These are phyloP conservation scores for Dendrolimus houi DNA, from an alignment of 2,888 invertebrate species.

Conservation along the genomic window DNA sequence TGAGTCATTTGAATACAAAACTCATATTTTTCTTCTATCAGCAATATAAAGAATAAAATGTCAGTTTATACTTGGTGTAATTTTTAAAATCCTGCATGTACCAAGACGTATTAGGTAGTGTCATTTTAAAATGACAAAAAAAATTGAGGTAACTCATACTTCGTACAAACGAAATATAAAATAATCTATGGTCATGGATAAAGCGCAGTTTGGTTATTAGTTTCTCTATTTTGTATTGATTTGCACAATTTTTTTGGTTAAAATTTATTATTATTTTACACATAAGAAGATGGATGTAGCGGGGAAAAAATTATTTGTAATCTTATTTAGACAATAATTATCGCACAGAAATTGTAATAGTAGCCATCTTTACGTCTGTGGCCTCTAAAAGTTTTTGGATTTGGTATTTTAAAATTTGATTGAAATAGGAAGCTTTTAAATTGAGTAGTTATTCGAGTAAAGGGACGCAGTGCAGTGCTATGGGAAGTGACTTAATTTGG, in stretches of 20 bases:
- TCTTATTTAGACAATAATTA: slow-evolving; percentile 20
- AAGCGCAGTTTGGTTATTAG: not conserved
- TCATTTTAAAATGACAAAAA: too few relatives aligned
- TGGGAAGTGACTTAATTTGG: slow-evolving; percentile 10
- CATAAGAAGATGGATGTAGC: not conserved
- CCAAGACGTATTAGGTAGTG: too few relatives aligned
- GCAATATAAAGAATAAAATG: too few relatives aligned
- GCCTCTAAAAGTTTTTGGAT: slow-evolving; percentile 26
- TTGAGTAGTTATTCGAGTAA: not conserved
- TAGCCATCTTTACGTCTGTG: slow-evolving; percentile 24
- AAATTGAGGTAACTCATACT: too few relatives aligned
- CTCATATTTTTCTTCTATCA: too few relatives aligned
- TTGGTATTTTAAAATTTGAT: slow-evolving; percentile 10
- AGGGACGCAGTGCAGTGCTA: slow-evolving; percentile 10
- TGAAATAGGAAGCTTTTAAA: not conserved
- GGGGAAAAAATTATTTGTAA: not conserved
- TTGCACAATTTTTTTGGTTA: not conserved
- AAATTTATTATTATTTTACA: not conserved
- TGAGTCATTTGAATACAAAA: too few relatives aligned
- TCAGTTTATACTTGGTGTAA: too few relatives aligned
- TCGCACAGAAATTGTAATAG: slow-evolving; percentile 26
- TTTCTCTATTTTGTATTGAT: not conserved
- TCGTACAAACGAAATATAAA: too few relatives aligned
- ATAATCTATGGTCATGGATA: not conserved
- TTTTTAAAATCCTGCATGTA: too few relatives aligned